Conservation (phyloP, 92 coral and sea anemone species). For the Anthopleura xanthogrammica region DNA sequence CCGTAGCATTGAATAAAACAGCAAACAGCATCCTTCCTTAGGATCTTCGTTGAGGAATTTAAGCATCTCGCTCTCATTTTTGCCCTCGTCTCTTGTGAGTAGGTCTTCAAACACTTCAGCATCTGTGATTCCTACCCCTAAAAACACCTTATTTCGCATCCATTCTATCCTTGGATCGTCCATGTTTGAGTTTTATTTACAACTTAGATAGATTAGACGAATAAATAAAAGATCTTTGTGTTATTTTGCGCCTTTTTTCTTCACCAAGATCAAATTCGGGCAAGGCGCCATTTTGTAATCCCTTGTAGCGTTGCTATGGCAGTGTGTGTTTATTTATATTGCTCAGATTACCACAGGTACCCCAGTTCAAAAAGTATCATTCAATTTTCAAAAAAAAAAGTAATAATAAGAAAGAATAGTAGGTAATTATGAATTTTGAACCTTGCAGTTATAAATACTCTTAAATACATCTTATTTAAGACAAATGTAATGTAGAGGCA, state of each 20-base stretch:
- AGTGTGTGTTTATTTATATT: constrained; percentile 11
- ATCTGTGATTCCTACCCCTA: constrained; percentile 91
- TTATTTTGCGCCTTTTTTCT: constrained; percentile 26
- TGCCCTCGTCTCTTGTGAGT: constrained; percentile 91
- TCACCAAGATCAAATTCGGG: not conserved
- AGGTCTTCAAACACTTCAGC: constrained; percentile 97
- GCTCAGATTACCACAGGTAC: constrained; percentile 26
- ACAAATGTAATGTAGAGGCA: no score
- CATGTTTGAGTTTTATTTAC: constrained; percentile 47
- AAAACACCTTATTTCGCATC: constrained; percentile 89
- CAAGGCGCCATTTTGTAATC: constrained; percentile 43
- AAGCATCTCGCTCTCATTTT: constrained; percentile 81
- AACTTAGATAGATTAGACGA: not conserved
- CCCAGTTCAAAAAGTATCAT: not conserved
- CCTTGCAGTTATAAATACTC: no score
- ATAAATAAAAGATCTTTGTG: not conserved
- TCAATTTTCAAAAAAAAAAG: no score
- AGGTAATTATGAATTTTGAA: no score
- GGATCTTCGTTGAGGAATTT: constrained; percentile 95
- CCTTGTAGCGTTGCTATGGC: constrained; percentile 31
- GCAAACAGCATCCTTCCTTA: constrained; percentile 83
- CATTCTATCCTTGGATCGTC: constrained; percentile 98
- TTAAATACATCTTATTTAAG: no score
- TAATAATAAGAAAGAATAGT: no score
- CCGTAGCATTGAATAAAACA: constrained; percentile 82